Evolutionary conservation across 2,797 vertebrate species (phyloP), one percentile per base, ranked within the genome.

Genomic region (Myiothlypis coronata): DNA sequence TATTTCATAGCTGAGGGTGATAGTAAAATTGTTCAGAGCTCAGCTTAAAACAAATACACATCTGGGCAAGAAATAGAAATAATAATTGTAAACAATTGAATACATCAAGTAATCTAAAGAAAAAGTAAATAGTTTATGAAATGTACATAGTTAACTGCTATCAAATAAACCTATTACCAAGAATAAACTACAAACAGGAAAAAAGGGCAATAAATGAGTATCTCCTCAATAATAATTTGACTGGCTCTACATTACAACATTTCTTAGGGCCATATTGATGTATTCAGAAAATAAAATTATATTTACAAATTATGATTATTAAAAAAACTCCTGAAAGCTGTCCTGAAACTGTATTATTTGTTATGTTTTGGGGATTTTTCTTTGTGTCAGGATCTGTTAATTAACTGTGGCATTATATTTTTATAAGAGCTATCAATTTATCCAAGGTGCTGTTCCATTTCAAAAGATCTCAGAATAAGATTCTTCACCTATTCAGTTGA

Each of bases 391-490:
- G 69, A 70, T 80, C 67, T 88, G 43, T 83, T 90, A 91, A 90
- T 95, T 96, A 94, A 94, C 61, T 37, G 26, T 35, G 11, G 23
- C 46, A 6, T 37, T 89, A 55, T 59, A 84, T 56, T 76, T 89
- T 50, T 88, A 75, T 49, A 46, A 63, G 61, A 94, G 49, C 63
- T 75, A 71, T 85, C 64, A 83, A 52, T 92, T 96, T 96, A 83
- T 85, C 64, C 81, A 94, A 96, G 67, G 65, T 87, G 57, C 53
- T 95, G 47, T 68, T 96, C 57, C 18, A 39, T 94, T 95, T 96
- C 89, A 93, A 96, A 97, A 94, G 89, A 87, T 79, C 50, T 95
- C 68, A 43, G 70, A 83, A 83, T 55, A 92, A 92, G 86, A 90
- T 83, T 93, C 72, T 93, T 94, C 91, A 91, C 75, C 90, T 94